Conservation (phyloP, 1,140 invertebrate genomes). For the Ylistrum balloti region DNA sequence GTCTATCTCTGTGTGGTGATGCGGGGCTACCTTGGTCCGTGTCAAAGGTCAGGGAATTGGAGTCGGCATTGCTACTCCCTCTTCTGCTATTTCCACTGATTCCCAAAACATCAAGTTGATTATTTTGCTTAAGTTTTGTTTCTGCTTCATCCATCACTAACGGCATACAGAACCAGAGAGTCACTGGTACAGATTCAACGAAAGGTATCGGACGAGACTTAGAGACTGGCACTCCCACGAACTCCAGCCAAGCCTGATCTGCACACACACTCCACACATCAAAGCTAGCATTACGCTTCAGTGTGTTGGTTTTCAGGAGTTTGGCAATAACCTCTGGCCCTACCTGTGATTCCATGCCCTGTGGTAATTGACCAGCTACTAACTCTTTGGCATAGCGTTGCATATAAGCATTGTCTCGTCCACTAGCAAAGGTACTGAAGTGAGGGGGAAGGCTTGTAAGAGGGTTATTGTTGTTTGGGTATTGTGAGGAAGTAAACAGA, state of each 20-base stretch:
- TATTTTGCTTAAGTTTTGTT: not conserved
- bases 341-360: conserved; percentile 54
- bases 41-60: not conserved
- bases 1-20: conserved; percentile 55
- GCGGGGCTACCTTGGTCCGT: not conserved
- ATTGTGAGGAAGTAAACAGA: conserved; percentile 88
- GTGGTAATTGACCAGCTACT: conserved; percentile 45
- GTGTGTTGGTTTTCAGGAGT: conserved; percentile 89
- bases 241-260: conserved; percentile 96
- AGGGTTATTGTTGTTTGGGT: conserved; percentile 87
- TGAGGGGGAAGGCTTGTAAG: conserved; percentile 88
- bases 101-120: conserved; percentile 47
- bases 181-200: conserved; percentile 94
- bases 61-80: not conserved
- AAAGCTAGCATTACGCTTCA: conserved; percentile 84
- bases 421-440: conserved; percentile 69
- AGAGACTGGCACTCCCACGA: conserved; percentile 88
- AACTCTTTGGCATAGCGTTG: conserved; percentile 62
- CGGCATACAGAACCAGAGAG: conserved; percentile 87
- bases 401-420: conserved; percentile 69
- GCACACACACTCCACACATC: conserved; percentile 94
- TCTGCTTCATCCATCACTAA: conserved; percentile 15
- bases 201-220: conserved; percentile 89
- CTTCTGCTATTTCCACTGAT: conserved; percentile 44
- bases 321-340: conserved; percentile 76